Evolutionary conservation across 2,113 vertebrate genomes (phyloP).

Genomic region (Miniopterus natalensis): DNA sequence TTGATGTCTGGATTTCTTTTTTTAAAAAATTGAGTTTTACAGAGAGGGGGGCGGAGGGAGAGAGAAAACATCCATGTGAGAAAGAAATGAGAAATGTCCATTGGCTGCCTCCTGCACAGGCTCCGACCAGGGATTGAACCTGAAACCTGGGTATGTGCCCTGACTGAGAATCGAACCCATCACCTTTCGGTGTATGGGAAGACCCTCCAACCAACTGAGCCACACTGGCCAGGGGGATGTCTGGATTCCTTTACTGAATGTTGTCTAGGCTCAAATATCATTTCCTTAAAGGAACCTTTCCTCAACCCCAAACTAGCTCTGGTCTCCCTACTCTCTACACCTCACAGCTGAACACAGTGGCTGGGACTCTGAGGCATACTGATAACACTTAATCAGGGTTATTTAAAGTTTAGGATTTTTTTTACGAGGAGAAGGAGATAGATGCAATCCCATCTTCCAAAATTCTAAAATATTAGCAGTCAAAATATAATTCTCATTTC

Average conservation of each 20-base stretch:
- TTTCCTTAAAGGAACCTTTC: background rate
- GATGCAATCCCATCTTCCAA: background rate
- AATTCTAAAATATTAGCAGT: constrained; percentile 35
- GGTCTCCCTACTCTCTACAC: background rate
- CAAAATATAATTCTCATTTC: constrained; percentile 43
- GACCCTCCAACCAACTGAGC: too few relatives aligned
- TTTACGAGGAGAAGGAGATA: background rate
- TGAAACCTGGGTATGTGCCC: background rate
- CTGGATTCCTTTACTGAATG: background rate
- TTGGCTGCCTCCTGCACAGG: background rate
- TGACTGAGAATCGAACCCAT: background rate
- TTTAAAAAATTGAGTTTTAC: background rate
- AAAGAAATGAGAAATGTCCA: background rate
- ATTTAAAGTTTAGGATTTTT: background rate
- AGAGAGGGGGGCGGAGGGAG: background rate
- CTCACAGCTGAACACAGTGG: background rate
- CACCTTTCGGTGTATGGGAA: too few relatives aligned
- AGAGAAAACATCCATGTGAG: too few relatives aligned
- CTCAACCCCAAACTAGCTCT: background rate
- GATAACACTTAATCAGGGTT: background rate
- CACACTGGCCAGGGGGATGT: too few relatives aligned
- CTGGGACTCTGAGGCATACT: background rate
- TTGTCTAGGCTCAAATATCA: background rate
- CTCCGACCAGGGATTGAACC: background rate
- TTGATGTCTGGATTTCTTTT: constrained; percentile 41